These are phyloP conservation scores for Perognathus longimembris DNA, from an alignment of 2,113 vertebrate species.

Conservation along the genomic window DNA sequence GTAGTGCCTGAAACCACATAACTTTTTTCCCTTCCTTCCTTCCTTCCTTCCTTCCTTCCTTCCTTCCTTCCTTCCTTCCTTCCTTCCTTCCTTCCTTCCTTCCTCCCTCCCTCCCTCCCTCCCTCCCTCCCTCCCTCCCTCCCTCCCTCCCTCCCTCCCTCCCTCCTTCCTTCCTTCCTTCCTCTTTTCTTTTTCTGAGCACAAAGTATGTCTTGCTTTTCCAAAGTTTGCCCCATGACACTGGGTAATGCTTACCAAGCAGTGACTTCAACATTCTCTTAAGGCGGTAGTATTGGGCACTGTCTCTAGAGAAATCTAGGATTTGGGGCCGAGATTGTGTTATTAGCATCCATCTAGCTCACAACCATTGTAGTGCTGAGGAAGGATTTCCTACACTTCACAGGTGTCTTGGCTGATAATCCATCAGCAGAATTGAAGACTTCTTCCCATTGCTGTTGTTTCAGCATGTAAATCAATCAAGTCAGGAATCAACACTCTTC, in stretches of 20 bases:
- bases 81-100: too few relatives aligned
- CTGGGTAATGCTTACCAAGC: neutral
- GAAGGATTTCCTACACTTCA: neutral
- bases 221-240: neutral
- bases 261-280: rapidly evolving
- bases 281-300: neutral
- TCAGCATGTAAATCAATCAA: neutral
- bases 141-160: too few relatives aligned
- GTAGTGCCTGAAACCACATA: neutral
- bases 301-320: neutral
- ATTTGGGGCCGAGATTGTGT: neutral
- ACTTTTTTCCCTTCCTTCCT: rapidly evolving
- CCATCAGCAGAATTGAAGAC: too few relatives aligned
- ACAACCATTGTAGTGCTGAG: too few relatives aligned
- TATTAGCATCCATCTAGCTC: neutral
- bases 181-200: neutral
- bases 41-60: too few relatives aligned
- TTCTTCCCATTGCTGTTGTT: neutral
- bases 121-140: too few relatives aligned
- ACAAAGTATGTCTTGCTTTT: neutral
- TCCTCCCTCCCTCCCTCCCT: too few relatives aligned
- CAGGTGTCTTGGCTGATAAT: too few relatives aligned
- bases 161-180: too few relatives aligned
- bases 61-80: too few relatives aligned
- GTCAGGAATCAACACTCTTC: neutral